A percentile compares a stretch with the other conserved stretches of the same genome.
Conservation (phyloP, 2,113 vertebrate genomes). For the Hydropotes inermis region DNA sequence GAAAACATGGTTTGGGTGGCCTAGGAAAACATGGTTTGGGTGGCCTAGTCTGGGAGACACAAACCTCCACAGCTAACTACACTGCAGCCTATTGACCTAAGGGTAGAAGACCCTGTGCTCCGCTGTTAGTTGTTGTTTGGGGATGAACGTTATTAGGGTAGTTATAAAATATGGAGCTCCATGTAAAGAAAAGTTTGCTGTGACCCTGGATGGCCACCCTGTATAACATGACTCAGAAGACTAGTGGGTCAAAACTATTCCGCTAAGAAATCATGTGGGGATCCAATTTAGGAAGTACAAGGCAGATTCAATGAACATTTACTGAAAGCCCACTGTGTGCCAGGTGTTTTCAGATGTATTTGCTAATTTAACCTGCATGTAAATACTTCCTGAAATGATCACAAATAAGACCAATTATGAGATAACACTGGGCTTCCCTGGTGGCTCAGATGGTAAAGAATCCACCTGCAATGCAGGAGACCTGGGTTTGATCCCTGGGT, state of each 20-base stretch:
- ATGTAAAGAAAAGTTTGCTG: not conserved
- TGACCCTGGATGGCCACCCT: not conserved
- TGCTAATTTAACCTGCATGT: not conserved
- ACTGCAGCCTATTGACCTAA: not conserved
- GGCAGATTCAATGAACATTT: not conserved
- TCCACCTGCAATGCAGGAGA: not conserved
- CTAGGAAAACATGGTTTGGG: not conserved
- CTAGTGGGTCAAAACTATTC: not conserved
- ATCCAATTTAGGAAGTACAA: not conserved
- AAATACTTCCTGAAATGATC: conserved; percentile 16
- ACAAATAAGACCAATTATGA: not conserved
- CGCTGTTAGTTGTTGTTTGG: not conserved
- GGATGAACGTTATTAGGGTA: not conserved
- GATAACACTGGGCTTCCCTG: not conserved
- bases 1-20: not conserved
- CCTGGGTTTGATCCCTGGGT: not conserved
- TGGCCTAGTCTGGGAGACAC: not conserved
- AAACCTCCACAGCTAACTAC: not conserved
- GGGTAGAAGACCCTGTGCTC: not conserved
- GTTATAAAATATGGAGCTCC: not conserved
- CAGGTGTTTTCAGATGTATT: not conserved
- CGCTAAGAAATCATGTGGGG: not conserved
- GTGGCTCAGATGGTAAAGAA: not conserved
- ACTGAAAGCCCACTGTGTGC: not conserved
- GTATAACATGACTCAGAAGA: not conserved